phyloP scores from a whole-genome alignment of 2,113 vertebrate species.

The Muscicapa adusta region DNA sequence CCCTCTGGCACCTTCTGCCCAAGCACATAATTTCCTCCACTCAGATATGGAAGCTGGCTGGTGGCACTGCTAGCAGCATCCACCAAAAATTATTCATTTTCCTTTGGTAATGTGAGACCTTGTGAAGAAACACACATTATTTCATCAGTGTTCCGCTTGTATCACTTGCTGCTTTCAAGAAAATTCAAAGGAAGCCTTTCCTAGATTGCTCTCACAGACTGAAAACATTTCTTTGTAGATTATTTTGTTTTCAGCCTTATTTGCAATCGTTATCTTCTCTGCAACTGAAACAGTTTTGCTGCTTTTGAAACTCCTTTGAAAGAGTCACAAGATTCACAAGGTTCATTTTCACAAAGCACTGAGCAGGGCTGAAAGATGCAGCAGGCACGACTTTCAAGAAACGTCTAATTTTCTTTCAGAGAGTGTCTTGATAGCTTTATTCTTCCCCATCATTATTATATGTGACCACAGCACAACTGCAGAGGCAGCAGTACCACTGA shows the following conservation, averaged over 20 bases:
- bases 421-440: background rate
- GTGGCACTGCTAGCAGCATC: background rate
- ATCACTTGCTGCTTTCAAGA: background rate
- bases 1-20: background rate
- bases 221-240: background rate
- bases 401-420: background rate
- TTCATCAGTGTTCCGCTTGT: background rate
- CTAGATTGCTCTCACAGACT: background rate
- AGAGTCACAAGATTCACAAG: background rate
- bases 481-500: background rate
- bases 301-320: background rate
- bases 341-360: background rate
- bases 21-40: background rate
- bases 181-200: background rate
- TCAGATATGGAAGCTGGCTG: background rate
- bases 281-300: background rate
- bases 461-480: background rate
- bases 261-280: background rate
- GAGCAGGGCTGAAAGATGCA: background rate
- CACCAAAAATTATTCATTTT: background rate
- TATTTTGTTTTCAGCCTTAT: background rate
- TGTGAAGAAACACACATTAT: background rate
- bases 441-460: background rate
- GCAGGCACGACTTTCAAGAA: background rate
- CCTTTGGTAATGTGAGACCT: background rate